Conservation (phyloP, 2,113 vertebrate genomes). For the Ovis aries region ARS-UI_Ramb_v3.0 NC_056067.1:19624501-19625000, state of each 20-base stretch:
- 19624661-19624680: neutral
- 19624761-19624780: neutral
- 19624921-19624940: neutral
- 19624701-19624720: neutral
- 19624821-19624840: neutral
- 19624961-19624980: neutral
- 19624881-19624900: fast-evolving
- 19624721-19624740: neutral
- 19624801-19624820: neutral
- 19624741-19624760: neutral
- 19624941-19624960: neutral
- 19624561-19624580: neutral
- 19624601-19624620: neutral
- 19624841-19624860: neutral
- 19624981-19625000: neutral
- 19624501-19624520: neutral
- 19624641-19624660: neutral
- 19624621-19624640: neutral
- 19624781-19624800: neutral
- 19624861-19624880: neutral
- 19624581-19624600: neutral
- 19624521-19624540: neutral
- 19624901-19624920: neutral
- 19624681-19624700: neutral
- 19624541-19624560: neutral